Evolutionary conservation across 2,888 invertebrate species (phyloP).

Genomic region (Drosophila seclusa): DNA sequence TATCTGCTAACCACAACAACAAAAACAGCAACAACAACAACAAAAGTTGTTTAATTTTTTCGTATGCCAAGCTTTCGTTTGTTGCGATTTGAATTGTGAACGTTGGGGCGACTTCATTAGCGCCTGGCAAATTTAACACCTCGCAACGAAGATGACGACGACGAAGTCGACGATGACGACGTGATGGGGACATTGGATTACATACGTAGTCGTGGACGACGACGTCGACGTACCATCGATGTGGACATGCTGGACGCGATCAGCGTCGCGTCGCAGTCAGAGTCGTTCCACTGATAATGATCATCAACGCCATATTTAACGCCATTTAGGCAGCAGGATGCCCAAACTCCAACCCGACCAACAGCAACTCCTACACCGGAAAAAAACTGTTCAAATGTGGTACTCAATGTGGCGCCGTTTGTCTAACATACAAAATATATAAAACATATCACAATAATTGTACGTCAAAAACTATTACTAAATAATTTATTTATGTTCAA

Average conservation of each 20-base stretch:
- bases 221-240: slow-evolving; percentile 13
- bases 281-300: slow-evolving; percentile 67
- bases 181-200: slow-evolving; percentile 75
- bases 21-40: not conserved
- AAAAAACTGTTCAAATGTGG: not conserved
- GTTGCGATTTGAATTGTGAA: slow-evolving; percentile 47
- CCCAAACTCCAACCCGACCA: slow-evolving; percentile 35
- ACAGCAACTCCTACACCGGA: slow-evolving; percentile 8
- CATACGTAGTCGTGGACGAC: slow-evolving; percentile 38
- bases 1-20: slow-evolving; percentile 20
- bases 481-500: not conserved
- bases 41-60: slow-evolving; percentile 43
- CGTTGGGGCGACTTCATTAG: slow-evolving; percentile 62
- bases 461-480: not conserved
- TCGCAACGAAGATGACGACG: slow-evolving; percentile 35
- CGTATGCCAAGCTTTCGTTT: slow-evolving; percentile 28
- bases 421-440: not conserved
- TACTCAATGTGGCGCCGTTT: not conserved
- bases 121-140: slow-evolving; percentile 69
- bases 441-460: not conserved
- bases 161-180: slow-evolving; percentile 43
- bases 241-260: slow-evolving; percentile 25
- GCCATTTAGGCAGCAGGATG: slow-evolving; percentile 73
- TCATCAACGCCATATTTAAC: slow-evolving; percentile 77
- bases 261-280: slow-evolving; percentile 19